Base-by-base conservation (phyloP, 2,888 invertebrate genomes). In the Saturnia japonica region DNA sequence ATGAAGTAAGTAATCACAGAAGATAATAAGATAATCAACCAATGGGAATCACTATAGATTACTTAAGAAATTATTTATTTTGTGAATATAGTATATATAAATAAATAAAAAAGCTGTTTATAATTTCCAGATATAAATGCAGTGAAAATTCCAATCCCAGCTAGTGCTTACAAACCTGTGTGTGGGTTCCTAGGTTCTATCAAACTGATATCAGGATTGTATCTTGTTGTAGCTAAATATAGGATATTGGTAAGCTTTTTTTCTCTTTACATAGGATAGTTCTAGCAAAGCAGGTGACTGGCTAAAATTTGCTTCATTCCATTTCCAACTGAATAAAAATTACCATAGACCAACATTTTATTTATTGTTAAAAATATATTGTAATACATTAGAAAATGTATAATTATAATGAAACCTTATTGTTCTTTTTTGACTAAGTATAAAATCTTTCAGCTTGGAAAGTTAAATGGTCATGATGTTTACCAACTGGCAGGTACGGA, bases 181-280 rank as follows among this genome's bases (percentile, higher is more conserved):
- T 98, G 97, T 93, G 99, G 99, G 0, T 96, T 99, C 74, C 93
- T 99, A 28, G 99, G 99, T 34, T 96, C 96, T 45, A 96, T 99
- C 73, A 96, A 96, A 73, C 94, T 99, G 0, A 91, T 99, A 73
- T 97, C 97, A 70, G 98, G 99, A 68, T 95, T 96, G 69, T 98
- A 99, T 87, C 94, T 99, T 72, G 95, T 99, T 73, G 96, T 99
- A 16, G 97, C 98, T 76, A 98, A 98, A 34, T 96, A 97, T 82
- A 96, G 97, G 73, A 95, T 96, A 80, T 89, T 93, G 85, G 91
- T 95, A 80, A 88, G 91, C 11, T 11, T 22, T 60, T n/a, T 80
- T 68, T 68, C 12, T 60, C 9, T 16, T 7, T 28, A n/a, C n/a
- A n/a, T 12, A 1, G 19, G 25, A 25, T 9, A 25, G 43, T 43